phyloP scores from a whole-genome alignment of 1,140 invertebrate genomes.

The Leptopilina boulardi region DNA sequence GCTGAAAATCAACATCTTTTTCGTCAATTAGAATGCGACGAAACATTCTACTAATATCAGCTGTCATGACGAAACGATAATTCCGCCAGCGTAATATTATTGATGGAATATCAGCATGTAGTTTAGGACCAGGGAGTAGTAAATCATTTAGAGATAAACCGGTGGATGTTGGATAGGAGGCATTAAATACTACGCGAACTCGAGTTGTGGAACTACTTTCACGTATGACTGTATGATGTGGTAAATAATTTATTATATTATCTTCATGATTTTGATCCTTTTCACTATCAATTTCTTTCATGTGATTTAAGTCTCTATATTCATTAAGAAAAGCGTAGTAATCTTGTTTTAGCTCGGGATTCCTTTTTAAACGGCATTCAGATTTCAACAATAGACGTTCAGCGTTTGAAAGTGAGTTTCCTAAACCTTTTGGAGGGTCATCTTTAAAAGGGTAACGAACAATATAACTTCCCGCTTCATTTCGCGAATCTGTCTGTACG shows the following conservation, averaged over 20 bases:
- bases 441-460: neutral
- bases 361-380: too few relatives aligned
- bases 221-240: neutral
- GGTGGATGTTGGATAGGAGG: neutral
- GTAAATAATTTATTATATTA: neutral
- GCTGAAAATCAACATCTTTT: too few relatives aligned
- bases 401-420: too few relatives aligned
- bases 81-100: neutral
- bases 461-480: neutral
- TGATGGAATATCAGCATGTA: neutral
- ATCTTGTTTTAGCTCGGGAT: too few relatives aligned
- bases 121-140: neutral
- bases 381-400: too few relatives aligned
- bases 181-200: slow-evolving; percentile 1
- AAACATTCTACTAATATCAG: neutral
- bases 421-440: too few relatives aligned
- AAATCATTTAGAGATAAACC: neutral
- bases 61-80: neutral
- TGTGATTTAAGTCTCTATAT: too few relatives aligned
- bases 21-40: neutral
- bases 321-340: too few relatives aligned
- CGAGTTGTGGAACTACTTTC: neutral
- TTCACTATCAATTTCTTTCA: too few relatives aligned
- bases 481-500: neutral
- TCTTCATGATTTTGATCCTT: too few relatives aligned